Base-by-base conservation (phyloP, 2,888 invertebrate species). In the Perithous albicinctus region DNA sequence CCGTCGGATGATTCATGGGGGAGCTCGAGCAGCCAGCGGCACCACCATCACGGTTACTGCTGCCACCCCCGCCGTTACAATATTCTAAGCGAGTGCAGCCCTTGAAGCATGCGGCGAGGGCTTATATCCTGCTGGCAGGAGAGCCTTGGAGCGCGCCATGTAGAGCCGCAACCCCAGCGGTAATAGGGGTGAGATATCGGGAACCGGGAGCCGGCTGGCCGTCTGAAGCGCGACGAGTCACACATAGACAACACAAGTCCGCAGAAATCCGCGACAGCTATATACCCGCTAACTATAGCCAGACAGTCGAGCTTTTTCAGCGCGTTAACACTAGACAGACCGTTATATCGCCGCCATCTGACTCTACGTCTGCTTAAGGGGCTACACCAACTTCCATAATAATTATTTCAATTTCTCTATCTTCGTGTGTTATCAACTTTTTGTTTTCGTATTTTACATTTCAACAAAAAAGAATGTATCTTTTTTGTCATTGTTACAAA, bases 1-100 rank as follows among this genome's bases (percentile, higher is more conserved):
- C 69, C 59, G 87, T 88, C 85, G 90, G 91, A 91, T 92, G 92
- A 91, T 91, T 91, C 92, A 91, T 91, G 90, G 90, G 90, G 90
- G 88, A 84, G 85, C 83, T 85, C 64, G 80, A 80, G 69, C 76
- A 78, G 48, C 69, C 72, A 61, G 72, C 63, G 78, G 70, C 51
- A 63, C 76, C 56, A 35, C 56, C 64, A 56, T 41, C 75, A 72
- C 56, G 35, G 80, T 80, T 83, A 87, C 86, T 72, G 51, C 78
- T 75, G 77, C 86, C 88, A 84, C 88, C 88, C 87, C 88, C 89
- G 46, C 81, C 70, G 59, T 67, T 43, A 86, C 87, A 87, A 88
- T 88, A 88, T 89, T 90, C 89, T 87, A 87, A 87, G 86, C 89
- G 85, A 85, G 85, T 75, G 78, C 74, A 85, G 83, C 86, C 86